Base-by-base conservation (phyloP, 2,888 invertebrate genomes). In the Kryphioiulus occultus region DNA sequence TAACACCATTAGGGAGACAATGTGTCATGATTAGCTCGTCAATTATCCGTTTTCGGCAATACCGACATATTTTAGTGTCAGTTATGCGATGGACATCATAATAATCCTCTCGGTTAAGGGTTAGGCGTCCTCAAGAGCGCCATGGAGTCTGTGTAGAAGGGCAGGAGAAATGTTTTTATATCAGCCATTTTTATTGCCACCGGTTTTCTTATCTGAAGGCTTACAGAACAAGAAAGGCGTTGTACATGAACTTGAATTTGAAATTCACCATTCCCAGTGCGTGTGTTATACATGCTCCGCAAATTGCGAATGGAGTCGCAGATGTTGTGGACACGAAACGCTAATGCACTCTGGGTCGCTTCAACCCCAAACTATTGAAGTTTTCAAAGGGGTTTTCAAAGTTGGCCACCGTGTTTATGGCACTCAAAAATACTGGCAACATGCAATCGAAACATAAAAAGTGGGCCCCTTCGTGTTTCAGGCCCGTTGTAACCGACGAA, bases 1-100 rank as follows among this genome's bases (percentile, higher is more conserved):
- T 68, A 68, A 68, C 68, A 26, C 68, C 68, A 68, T 68, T 68
- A 68, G 22, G 68, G 68, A 26, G 68, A 68, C 68, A 68, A 68
- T 22, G 68, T 68, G 68, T 68, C 68, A 68, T 68, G 68, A 68
- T 68, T 68, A 68, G 68, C 68, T 68, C 22, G 26, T 68, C 68
- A 68, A 68, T 68, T 68, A 68, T 68, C 68, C 68, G 68, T 68
- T 68, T 68, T 68, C 68, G 68, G 68, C 68, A 68, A 68, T n/a
- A 68, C 22, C 9, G 68, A 68, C 68, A n/a, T 68, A 68, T 68
- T 68, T 68, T 68, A 68, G 68, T 68, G 68, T n/a, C 68, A 68
- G 68, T 68, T 68, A 68, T 68, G 68, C n/a, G 68, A 68, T 68
- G 68, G 26, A 68, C 68, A 68, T 68, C 68, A 26, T 68, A 59